A percentile compares a stretch with the other conserved stretches of the same genome.
These are phyloP conservation scores for Lithobates pipiens DNA, from an alignment of 2,797 vertebrate genomes.

Conservation along the genomic window DNA sequence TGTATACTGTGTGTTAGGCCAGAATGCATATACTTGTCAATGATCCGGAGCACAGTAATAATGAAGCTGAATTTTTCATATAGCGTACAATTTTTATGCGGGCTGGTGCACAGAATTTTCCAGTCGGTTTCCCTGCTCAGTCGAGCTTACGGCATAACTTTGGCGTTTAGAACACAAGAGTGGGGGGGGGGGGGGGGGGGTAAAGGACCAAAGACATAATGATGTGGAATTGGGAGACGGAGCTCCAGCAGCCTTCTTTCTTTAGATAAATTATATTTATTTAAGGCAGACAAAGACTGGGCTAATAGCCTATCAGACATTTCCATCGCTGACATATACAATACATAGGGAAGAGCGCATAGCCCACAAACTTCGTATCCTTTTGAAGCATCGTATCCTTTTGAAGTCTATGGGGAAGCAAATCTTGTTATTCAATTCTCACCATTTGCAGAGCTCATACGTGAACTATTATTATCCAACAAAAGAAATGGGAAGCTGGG, in stretches of 20 bases:
- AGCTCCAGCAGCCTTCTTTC: not conserved
- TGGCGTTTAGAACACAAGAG: not conserved
- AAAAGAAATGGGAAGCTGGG: no score
- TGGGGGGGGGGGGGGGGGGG: no score
- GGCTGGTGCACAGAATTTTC: constrained; percentile 3
- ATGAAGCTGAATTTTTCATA: constrained; percentile 4
- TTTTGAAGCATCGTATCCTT: no score
- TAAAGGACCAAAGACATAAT: not conserved
- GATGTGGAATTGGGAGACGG: not conserved
- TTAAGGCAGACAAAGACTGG: not conserved
- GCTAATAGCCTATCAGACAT: no score
- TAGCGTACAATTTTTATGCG: not conserved
- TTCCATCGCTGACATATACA: no score
- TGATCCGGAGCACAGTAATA: not conserved
- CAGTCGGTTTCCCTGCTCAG: constrained; percentile 1
- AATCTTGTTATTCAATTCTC: no score
- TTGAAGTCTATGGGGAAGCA: no score
- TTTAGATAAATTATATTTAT: not conserved
- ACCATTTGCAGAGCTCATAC: no score
- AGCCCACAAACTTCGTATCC: no score
- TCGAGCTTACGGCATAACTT: not conserved
- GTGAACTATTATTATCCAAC: no score
- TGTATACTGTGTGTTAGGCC: not conserved
- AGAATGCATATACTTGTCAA: not conserved
- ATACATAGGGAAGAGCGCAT: no score